phyloP scores from a whole-genome alignment of 1,140 invertebrate species.

The Lanistes nyassanus region DNA sequence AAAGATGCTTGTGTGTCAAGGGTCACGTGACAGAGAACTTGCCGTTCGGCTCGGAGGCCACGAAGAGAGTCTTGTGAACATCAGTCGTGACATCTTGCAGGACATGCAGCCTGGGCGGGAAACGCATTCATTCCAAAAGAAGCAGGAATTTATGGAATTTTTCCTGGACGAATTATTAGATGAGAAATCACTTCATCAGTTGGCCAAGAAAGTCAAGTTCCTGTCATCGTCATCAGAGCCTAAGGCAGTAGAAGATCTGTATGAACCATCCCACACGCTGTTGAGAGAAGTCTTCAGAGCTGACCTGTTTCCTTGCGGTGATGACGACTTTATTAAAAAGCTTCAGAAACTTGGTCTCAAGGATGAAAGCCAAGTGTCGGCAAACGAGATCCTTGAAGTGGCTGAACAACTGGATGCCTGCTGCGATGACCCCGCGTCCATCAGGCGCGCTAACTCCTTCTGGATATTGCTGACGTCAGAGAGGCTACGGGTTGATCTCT shows the following conservation, averaged over 20 bases:
- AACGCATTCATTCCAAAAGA: background rate
- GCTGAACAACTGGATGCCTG: constrained; percentile 2
- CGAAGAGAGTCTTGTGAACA: background rate
- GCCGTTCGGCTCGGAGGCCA: constrained; percentile 10
- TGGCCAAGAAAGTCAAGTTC: constrained; percentile 13
- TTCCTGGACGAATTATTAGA: constrained; percentile 7
- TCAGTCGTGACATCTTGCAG: constrained; percentile 1
- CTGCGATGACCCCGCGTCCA: background rate
- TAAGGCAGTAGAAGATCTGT: constrained; percentile 18
- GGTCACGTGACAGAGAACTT: background rate
- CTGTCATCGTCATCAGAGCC: background rate
- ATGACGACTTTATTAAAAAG: too few relatives aligned
- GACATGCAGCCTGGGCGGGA: background rate
- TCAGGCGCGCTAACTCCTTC: background rate
- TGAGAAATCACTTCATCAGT: background rate
- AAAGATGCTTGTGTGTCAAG: background rate
- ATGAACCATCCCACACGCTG: constrained; percentile 17
- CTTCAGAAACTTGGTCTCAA: constrained; percentile 18
- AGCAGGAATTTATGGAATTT: constrained; percentile 21
- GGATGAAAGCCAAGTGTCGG: constrained; percentile 17
- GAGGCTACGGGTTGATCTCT: background rate
- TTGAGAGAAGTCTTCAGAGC: constrained; percentile 20
- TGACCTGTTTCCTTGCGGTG: too few relatives aligned
- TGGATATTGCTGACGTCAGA: background rate
- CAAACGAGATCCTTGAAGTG: constrained; percentile 15